Evolutionary conservation across 1,140 invertebrate species (phyloP), one percentile per base, ranked within the genome.

Genomic region (Formica selysi): DNA sequence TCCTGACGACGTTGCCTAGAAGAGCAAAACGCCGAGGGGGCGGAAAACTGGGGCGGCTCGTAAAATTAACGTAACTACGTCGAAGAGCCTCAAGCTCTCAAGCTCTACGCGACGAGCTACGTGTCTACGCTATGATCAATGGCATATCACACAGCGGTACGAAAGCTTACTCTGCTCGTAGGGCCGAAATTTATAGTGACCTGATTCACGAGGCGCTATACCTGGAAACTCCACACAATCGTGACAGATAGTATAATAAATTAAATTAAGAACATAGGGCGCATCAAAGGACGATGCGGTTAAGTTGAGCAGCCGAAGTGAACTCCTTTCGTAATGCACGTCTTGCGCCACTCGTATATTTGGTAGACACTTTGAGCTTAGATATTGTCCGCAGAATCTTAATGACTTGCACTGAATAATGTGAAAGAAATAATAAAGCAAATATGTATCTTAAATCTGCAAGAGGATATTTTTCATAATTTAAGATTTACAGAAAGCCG

Each of bases 1-100:
- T 91, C 81, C 79, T 87, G 87, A 87, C 89, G 19, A 76, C 48
- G 67, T 83, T 74, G 73, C 51, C 59, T 78, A 61, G 70, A 71
- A 62, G 76, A 81, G 89, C 68, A 65, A 83, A 67, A 71, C 10
- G 73, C 32, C 44, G 57, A 36, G 64, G 38, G 54, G 76, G 65
- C 41, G 70, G 71, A 85, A 86, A 89, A 90, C 89, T 87, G 64
- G 79, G 78, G 57, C 84, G 81, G 67, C 65, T 86, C 73, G 80
- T 79, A 76, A 86, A 89, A 89, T 91, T 87, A 90, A 90, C 85
- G 89, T 91, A 91, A 87, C 89, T 88, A 81, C 70, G 61, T 76
- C 73, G 76, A 87, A 90, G 48, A 51, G 36, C 51, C 22, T 68
- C 57, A 57, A 78, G 76, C 64, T 54, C 44, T 83, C 65, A 13